phyloP scores from a whole-genome alignment of 2,113 vertebrate genomes.

The Galbula dea region DNA sequence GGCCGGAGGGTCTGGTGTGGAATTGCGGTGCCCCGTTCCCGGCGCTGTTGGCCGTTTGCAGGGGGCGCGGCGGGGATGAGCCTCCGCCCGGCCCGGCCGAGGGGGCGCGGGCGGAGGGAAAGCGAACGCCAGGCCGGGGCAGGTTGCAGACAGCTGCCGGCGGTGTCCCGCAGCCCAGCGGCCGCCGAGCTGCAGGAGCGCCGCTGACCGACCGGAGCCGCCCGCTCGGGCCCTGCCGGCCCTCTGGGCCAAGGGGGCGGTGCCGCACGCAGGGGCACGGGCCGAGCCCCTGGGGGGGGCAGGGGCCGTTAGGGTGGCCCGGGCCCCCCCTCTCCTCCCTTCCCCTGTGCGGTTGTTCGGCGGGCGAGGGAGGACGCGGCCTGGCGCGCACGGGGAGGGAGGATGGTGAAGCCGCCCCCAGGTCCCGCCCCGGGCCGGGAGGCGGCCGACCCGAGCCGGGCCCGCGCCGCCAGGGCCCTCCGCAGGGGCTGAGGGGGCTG shows the following conservation, averaged over 20 bases:
- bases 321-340: background rate
- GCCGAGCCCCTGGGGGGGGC: background rate
- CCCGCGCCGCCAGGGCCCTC: background rate
- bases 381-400: background rate
- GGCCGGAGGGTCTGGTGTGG: background rate
- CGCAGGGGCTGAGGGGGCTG: background rate
- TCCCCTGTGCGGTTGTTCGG: background rate
- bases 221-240: background rate
- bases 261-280: background rate
- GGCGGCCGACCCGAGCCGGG: background rate
- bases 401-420: constrained; percentile 10
- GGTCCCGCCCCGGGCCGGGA: background rate
- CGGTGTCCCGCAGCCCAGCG: background rate
- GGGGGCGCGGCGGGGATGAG: background rate
- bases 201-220: background rate
- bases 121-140: background rate
- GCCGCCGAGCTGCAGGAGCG: background rate
- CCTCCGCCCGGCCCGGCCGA: background rate
- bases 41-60: background rate
- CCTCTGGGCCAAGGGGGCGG: background rate
- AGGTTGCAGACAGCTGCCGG: no score
- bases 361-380: background rate
- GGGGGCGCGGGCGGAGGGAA: background rate
- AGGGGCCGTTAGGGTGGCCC: background rate
- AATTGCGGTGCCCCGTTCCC: background rate